These are phyloP conservation scores for Ceratina japonica DNA, from an alignment of 1,140 invertebrate species.

Conservation along the genomic window DNA sequence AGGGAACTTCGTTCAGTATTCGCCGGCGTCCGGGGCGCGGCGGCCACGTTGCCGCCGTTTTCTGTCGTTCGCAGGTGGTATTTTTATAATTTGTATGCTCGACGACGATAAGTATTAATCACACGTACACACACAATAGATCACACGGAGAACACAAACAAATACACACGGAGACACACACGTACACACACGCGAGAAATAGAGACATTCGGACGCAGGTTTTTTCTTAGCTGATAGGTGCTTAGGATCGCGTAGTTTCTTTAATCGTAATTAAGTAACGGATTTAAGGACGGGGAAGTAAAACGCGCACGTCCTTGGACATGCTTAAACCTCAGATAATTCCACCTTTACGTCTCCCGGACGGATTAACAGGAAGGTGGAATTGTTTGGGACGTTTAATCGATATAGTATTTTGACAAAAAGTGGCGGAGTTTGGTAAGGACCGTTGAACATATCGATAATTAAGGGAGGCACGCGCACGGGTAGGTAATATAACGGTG, in stretches of 20 bases:
- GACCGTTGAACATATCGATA: conserved; percentile 75
- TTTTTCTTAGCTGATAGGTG: conserved; percentile 68
- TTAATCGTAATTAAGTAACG: conserved; percentile 54
- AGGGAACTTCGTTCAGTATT: conserved; percentile 15
- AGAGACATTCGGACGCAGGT: conserved; percentile 50
- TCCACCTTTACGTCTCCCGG: too few relatives aligned
- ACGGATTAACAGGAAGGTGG: too few relatives aligned
- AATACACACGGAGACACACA: conserved; percentile 6
- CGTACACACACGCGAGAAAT: conserved; percentile 3
- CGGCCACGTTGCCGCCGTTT: conserved; percentile 37
- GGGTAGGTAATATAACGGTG: too few relatives aligned
- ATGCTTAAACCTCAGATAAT: too few relatives aligned
- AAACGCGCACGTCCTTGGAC: too few relatives aligned
- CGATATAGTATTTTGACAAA: too few relatives aligned
- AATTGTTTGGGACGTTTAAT: too few relatives aligned
- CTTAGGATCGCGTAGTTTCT: conserved; percentile 67
- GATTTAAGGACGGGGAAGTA: too few relatives aligned
- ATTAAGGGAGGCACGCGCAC: conserved; percentile 44
- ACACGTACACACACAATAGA: conserved; percentile 20
- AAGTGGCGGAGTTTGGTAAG: neutral
- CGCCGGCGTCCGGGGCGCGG: conserved; percentile 11
- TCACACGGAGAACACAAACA: neutral
- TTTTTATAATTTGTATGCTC: conserved; percentile 69
- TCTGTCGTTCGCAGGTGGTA: conserved; percentile 54
- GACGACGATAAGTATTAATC: conserved; percentile 63